Evolutionary conservation across 2,888 invertebrate genomes (phyloP), one percentile per base, ranked within the genome.

Genomic region (Escarpia spicata): DNA sequence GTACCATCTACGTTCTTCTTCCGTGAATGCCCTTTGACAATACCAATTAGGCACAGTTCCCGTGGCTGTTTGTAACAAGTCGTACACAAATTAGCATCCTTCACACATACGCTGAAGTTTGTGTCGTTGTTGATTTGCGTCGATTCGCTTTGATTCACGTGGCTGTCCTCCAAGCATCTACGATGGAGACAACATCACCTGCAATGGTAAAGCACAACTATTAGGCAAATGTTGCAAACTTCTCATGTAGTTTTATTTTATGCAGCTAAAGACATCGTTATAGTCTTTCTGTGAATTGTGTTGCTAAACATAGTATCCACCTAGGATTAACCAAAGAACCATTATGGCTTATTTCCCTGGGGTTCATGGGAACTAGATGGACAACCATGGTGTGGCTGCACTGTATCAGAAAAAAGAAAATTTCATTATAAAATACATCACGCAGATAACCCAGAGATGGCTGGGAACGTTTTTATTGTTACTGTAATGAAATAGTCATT

Each of bases 71-170:
- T 75, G 75, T 75, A 75, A 6, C 26, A 6, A 75, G 26, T 26
- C 26, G n/a, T 75, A 75, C 75, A 75, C 75, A 75, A 75, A 19
- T 75, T 75, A 75, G 75, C 75, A 75, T 75, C 75, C 75, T 75
- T 75, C 75, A 75, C 75, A 75, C 26, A 75, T 75, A 26, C 75
- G 19, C 75, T 75, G 75, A 75, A 75, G 75, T 75, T 19, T 26
- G 75, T 75, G 75, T 75, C 75, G 19, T 75, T 26, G 75, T 75
- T 75, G 19, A 75, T 75, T 75, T 26, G 19, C 26, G 75, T 26
- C 26, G 75, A 75, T 75, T 75, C 75, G n/a, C 26, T 19, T 75
- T 75, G 75, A 75, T 75, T 75, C 75, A 19, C n/a, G n/a, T 26
- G 75, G 75, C 19, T 3, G 26, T 75, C 75, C 75, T 19, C 75